Evolutionary conservation across 1,140 invertebrate species (phyloP).

Genomic region (Araneus ventricosus): DNA sequence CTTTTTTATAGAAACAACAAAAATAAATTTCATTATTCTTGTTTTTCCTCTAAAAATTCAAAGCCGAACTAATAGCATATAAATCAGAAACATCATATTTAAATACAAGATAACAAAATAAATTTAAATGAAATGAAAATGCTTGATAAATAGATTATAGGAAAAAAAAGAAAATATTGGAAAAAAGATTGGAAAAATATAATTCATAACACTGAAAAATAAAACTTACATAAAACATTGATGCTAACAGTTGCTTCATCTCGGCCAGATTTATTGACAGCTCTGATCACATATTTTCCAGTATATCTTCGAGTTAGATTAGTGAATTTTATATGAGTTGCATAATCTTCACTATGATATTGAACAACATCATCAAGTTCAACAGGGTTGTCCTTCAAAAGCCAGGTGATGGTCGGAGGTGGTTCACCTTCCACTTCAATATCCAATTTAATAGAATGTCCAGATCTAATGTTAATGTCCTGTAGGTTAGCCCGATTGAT

Average conservation of each 20-base stretch:
- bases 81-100: too few species aligned
- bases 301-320: conserved; percentile 86
- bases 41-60: too few species aligned
- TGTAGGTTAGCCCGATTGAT: conserved; percentile 96
- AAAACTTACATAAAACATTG: conserved; percentile 85
- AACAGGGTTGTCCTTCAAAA: conserved; percentile 85
- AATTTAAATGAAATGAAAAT: too few species aligned
- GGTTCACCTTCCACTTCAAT: conserved; percentile 96
- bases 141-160: too few species aligned
- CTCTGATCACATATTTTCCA: conserved; percentile 81
- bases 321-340: conserved; percentile 92
- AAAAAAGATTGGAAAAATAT: too few species aligned
- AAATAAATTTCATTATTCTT: too few species aligned
- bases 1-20: too few species aligned
- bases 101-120: too few species aligned
- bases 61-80: too few species aligned
- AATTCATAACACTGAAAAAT: neutral
- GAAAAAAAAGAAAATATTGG: too few species aligned
- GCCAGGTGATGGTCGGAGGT: conserved; percentile 90
- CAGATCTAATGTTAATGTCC: conserved; percentile 91
- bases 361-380: conserved; percentile 77
- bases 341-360: conserved; percentile 91
- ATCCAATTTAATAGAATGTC: conserved; percentile 92
- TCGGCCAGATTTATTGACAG: conserved; percentile 81
- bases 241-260: conserved; percentile 82